Percentiles rank a stretch among this genome's conserved stretches.
phyloP scores from a whole-genome alignment of 2,797 vertebrate species.

The Onychomys arenicola region DNA sequence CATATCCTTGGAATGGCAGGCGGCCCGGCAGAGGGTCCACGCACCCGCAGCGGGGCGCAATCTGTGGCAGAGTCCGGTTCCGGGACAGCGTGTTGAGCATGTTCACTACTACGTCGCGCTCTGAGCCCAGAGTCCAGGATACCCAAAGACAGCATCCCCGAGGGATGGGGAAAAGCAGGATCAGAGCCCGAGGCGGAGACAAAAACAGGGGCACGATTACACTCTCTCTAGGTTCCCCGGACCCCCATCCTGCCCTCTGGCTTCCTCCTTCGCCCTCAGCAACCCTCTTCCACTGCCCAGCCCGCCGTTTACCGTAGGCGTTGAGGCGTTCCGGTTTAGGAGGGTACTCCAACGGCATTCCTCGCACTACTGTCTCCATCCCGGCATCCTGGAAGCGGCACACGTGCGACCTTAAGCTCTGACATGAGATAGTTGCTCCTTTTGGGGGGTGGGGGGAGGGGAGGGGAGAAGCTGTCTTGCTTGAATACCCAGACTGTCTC shows the following conservation, averaged over 20 bases:
- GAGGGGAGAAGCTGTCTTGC: not conserved
- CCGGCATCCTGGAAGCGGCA: constrained; percentile 73
- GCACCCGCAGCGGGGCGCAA: constrained; percentile 64
- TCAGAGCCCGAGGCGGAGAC: not conserved
- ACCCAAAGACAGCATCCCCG: constrained; percentile 2
- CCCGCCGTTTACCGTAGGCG: constrained; percentile 73
- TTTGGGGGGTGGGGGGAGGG: not conserved
- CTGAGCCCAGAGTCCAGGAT: constrained; percentile 51
- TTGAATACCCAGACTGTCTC: not conserved
- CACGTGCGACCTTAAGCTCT: constrained; percentile 12
- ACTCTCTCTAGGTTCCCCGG: not conserved
- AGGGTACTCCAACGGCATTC: constrained; percentile 24
- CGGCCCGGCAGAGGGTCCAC: constrained; percentile 26
- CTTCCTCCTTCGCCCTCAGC: not conserved
- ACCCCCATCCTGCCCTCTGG: not conserved
- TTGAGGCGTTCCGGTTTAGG: constrained; percentile 73
- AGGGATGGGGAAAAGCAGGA: not conserved
- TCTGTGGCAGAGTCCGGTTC: constrained; percentile 71
- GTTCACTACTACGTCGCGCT: constrained; percentile 69
- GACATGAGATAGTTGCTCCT: not conserved
- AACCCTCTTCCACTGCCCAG: not conserved
- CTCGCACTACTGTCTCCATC: constrained; percentile 70
- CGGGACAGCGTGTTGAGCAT: constrained; percentile 72
- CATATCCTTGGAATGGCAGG: constrained; percentile 79
- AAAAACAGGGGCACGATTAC: not conserved